These are phyloP conservation scores for Corynorhinus townsendii DNA, from an alignment of 2,113 vertebrate species.

Conservation along the genomic window DNA sequence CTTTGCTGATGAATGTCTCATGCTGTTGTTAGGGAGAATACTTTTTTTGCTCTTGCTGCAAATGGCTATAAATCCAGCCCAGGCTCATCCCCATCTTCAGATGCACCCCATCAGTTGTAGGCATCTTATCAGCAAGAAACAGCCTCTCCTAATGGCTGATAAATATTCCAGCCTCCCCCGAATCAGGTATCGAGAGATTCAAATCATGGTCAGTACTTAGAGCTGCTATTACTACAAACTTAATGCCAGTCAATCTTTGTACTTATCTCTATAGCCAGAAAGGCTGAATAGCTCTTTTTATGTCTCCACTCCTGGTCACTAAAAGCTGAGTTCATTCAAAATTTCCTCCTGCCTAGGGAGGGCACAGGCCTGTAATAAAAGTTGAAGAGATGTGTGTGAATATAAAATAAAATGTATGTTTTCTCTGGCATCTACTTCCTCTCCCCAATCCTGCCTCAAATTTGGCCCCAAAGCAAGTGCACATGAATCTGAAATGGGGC, in stretches of 20 bases:
- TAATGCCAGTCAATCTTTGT: constrained; percentile 76
- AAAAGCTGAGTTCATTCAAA: constrained; percentile 72
- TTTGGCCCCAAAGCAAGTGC: background rate
- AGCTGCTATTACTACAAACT: constrained; percentile 78
- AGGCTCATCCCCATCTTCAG: constrained; percentile 74
- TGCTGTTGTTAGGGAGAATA: constrained; percentile 63
- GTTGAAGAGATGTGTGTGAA: constrained; percentile 49
- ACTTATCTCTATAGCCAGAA: constrained; percentile 83
- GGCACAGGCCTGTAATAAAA: constrained; percentile 53
- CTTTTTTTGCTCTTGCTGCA: constrained; percentile 44
- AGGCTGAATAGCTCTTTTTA: constrained; percentile 77
- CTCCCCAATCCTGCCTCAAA: background rate
- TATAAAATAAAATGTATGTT: constrained; percentile 63
- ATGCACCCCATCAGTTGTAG: constrained; percentile 79
- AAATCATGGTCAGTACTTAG: constrained; percentile 79
- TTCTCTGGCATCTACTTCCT: background rate
- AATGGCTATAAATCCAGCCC: constrained; percentile 72
- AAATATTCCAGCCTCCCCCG: constrained; percentile 80
- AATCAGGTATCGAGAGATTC: constrained; percentile 81
- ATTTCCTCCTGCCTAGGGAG: constrained; percentile 58
- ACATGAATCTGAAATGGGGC: background rate
- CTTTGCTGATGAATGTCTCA: constrained; percentile 69
- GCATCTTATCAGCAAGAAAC: constrained; percentile 84
- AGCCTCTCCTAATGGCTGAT: constrained; percentile 80
- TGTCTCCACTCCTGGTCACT: constrained; percentile 75